Percentiles rank a stretch among this genome's conserved stretches.
These are phyloP conservation scores for Eucriotettix oculatus DNA, from an alignment of 2,888 invertebrate species.

Conservation along the genomic window DNA sequence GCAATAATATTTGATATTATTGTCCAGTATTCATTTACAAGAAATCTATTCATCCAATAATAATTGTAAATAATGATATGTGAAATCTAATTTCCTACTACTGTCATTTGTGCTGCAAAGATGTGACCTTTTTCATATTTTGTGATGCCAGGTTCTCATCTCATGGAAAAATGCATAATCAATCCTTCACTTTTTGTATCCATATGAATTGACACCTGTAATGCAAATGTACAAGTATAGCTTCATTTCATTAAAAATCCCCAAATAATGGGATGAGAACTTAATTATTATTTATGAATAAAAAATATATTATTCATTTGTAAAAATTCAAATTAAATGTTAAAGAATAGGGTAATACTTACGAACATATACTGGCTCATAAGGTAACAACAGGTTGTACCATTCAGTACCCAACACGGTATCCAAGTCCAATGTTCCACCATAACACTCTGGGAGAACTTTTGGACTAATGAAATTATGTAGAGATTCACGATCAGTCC, in stretches of 20 bases:
- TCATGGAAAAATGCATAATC: too few relatives aligned
- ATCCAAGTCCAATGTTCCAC: conserved; percentile 52
- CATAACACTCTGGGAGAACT: conserved; percentile 52
- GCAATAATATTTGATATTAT: too few relatives aligned
- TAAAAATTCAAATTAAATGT: too few relatives aligned
- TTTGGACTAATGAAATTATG: conserved; percentile 57
- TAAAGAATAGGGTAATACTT: conserved; percentile 15
- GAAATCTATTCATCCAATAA: too few relatives aligned
- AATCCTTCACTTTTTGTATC: too few relatives aligned
- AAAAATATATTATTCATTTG: conserved; percentile 18
- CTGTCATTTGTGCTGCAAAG: too few relatives aligned
- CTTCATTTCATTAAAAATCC: background rate
- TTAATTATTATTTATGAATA: conserved; percentile 37
- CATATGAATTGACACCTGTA: too few relatives aligned
- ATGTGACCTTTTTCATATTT: too few relatives aligned
- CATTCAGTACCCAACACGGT: conserved; percentile 53
- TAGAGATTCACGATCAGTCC: conserved; percentile 53
- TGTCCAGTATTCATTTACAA: too few relatives aligned
- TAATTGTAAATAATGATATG: too few relatives aligned
- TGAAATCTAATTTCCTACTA: too few relatives aligned
- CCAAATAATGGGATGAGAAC: background rate
- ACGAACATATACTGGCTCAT: conserved; percentile 60
- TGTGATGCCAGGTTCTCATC: too few relatives aligned
- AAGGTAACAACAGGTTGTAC: conserved; percentile 50
- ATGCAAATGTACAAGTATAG: background rate